phyloP scores from a whole-genome alignment of 2,888 invertebrate species.

The Linhomoeus sp. region DNA sequence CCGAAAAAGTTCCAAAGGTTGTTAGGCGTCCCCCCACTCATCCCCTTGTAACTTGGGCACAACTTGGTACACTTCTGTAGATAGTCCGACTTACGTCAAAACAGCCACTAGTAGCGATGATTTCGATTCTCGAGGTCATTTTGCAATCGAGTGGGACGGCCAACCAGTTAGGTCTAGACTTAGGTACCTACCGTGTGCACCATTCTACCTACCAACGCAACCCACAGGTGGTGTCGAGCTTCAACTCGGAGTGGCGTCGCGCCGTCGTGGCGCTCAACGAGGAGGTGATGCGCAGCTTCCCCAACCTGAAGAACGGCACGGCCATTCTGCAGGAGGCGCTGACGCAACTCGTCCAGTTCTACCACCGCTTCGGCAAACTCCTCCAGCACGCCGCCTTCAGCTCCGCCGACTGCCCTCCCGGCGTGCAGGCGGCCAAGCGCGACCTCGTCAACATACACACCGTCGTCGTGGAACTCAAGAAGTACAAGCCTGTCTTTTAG shows the following conservation, averaged over 20 bases:
- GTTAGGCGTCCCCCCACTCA: too few relatives aligned
- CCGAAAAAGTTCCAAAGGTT: conserved; percentile 18
- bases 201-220: not conserved
- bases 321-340: conserved; percentile 46
- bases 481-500: conserved; percentile 70
- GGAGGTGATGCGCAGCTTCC: conserved; percentile 81
- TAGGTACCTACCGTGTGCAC: too few relatives aligned
- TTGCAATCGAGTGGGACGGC: too few relatives aligned
- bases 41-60: too few relatives aligned
- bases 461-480: conserved; percentile 97
- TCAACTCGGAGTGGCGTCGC: conserved; percentile 80
- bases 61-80: too few relatives aligned
- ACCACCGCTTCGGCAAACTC: conserved; percentile 85
- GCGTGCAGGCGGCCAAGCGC: conserved; percentile 34
- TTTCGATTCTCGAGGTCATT: too few relatives aligned
- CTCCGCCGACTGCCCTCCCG: conserved; percentile 2
- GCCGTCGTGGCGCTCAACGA: conserved; percentile 80
- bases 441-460: conserved; percentile 93
- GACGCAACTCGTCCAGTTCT: conserved; percentile 87
- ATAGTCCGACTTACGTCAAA: too few relatives aligned
- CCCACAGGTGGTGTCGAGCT: conserved; percentile 47
- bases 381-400: conserved; percentile 46
- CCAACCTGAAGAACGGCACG: conserved; percentile 83
- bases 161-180: too few relatives aligned
- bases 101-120: too few relatives aligned